A percentile compares a stretch with the other conserved stretches of the same genome.
These are phyloP conservation scores for Frankliniella fusca DNA, from an alignment of 2,888 invertebrate genomes.

Conservation along the genomic window DNA sequence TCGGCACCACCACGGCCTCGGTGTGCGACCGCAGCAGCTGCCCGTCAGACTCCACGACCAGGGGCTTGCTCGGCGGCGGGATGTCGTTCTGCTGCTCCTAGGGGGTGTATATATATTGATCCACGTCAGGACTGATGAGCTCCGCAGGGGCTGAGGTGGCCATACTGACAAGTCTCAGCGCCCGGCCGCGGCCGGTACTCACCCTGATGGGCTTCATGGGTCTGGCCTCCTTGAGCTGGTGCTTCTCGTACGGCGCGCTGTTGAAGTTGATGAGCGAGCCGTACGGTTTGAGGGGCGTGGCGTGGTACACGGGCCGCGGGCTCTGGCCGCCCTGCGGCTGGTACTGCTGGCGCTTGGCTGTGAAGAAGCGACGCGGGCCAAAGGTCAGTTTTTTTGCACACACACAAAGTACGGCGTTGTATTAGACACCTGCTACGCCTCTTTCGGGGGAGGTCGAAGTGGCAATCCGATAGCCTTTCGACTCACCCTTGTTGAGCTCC, in stretches of 20 bases:
- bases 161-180: neutral
- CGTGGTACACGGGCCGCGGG: slow-evolving; percentile 33
- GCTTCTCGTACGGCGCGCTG: slow-evolving; percentile 5
- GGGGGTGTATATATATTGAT: neutral
- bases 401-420: too few relatives aligned
- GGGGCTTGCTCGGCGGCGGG: neutral
- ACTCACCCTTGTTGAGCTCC: neutral
- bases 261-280: slow-evolving; percentile 31
- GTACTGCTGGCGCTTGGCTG: slow-evolving; percentile 8
- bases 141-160: neutral
- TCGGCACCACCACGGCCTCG: neutral
- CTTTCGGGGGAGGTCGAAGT: too few relatives aligned
- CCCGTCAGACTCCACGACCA: slow-evolving; percentile 6
- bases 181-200: neutral
- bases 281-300: slow-evolving; percentile 36
- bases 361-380: neutral
- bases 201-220: slow-evolving; percentile 18
- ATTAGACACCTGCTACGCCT: too few relatives aligned
- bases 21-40: neutral
- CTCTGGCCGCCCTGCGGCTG: neutral
- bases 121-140: too few relatives aligned
- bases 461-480: neutral
- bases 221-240: neutral
- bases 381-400: too few relatives aligned
- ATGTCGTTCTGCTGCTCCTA: slow-evolving; percentile 20